Conservation (phyloP, 2,797 vertebrate species). For the Babyrousa celebensis region DNA sequence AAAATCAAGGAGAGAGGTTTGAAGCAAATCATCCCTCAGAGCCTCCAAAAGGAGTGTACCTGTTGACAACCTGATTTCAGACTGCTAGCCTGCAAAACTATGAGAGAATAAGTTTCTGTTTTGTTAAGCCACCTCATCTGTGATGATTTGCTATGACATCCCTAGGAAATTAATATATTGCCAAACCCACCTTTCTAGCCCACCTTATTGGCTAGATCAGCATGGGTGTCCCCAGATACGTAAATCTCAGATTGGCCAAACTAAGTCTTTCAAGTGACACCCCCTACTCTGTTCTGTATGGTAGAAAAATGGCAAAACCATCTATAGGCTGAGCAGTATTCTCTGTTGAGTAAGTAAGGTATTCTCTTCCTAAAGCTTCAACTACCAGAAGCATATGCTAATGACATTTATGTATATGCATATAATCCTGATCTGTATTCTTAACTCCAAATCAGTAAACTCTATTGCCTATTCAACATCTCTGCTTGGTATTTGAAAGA, state of each 20-base stretch:
- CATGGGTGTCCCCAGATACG: not conserved
- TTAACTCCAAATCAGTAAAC: not conserved
- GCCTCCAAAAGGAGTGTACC: not conserved
- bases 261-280: not conserved
- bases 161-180: not conserved
- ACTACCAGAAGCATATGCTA: not conserved
- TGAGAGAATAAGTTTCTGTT: not conserved
- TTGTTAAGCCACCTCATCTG: not conserved
- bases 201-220: not conserved
- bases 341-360: not conserved
- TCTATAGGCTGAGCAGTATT: not conserved
- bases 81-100: not conserved
- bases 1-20: not conserved
- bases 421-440: not conserved
- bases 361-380: not conserved
- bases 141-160: not conserved
- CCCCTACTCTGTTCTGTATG: not conserved
- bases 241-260: not conserved
- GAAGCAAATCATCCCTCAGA: not conserved
- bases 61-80: not conserved
- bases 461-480: not conserved
- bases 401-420: not conserved
- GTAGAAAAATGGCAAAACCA: not conserved
- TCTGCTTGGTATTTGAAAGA: not conserved
- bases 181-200: not conserved